These are phyloP conservation scores for Myopa testacea DNA, from an alignment of 2,888 invertebrate genomes.

Conservation along the genomic window DNA sequence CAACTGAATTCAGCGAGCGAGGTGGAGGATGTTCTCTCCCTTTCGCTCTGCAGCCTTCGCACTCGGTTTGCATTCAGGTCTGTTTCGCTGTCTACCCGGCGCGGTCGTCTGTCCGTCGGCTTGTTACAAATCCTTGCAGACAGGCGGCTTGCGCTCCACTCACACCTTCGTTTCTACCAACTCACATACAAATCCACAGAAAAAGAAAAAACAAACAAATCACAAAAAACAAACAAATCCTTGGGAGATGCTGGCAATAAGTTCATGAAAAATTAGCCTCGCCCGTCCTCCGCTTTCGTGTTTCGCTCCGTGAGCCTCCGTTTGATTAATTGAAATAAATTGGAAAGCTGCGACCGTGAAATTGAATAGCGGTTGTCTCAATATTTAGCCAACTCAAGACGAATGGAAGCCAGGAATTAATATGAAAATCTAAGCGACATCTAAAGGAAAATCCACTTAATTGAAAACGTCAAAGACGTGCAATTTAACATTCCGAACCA, in stretches of 20 bases:
- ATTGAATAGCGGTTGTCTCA: slow-evolving; percentile 17
- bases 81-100: not conserved
- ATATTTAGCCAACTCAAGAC: not conserved
- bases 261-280: not conserved
- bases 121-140: not conserved
- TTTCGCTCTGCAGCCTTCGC: not conserved
- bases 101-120: not conserved
- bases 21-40: not conserved
- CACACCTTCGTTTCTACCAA: not conserved
- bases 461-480: too few relatives aligned
- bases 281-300: not conserved
- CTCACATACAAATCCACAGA: not conserved
- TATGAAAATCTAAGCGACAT: not conserved
- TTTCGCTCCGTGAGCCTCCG: slow-evolving; percentile 11
- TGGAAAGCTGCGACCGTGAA: slow-evolving; percentile 21
- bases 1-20: not conserved
- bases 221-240: slow-evolving; percentile 2
- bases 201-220: not conserved
- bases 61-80: too few relatives aligned
- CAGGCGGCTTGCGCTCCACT: not conserved
- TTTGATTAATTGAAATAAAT: slow-evolving; percentile 36
- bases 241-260: not conserved
- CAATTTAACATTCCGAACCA: too few relatives aligned
- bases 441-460: too few relatives aligned
- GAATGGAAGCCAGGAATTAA: not conserved